Conservation (phyloP, 2,797 vertebrate genomes). For the Acanthopagrus latus region DNA sequence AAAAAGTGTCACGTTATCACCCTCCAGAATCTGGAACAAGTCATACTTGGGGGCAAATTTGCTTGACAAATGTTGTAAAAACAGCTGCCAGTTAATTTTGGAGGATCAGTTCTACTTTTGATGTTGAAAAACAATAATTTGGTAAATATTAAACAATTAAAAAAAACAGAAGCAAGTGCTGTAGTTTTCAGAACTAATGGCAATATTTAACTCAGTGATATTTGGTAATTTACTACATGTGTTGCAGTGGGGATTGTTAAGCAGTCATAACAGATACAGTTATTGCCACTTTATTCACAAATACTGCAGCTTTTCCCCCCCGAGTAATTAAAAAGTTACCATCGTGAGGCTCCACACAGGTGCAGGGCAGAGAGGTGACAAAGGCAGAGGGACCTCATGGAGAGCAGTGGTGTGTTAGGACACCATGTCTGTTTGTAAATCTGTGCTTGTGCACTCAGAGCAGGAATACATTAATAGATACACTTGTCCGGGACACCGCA, state of each 20-base stretch:
- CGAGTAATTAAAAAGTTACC: slow-evolving; percentile 54
- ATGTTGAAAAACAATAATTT: neutral
- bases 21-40: neutral
- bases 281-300: neutral
- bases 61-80: neutral
- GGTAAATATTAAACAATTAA: neutral
- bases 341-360: slow-evolving; percentile 44
- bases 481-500: slow-evolving; percentile 79
- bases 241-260: neutral
- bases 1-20: neutral
- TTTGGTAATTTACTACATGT: neutral
- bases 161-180: neutral
- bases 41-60: neutral
- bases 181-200: neutral
- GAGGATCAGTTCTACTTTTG: neutral
- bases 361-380: slow-evolving; percentile 61
- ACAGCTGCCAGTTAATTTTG: neutral
- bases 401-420: slow-evolving; percentile 71
- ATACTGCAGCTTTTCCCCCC: slow-evolving; percentile 6
- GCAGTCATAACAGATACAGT: no score
- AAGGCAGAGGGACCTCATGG: slow-evolving; percentile 70
- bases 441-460: slow-evolving; percentile 74
- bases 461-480: slow-evolving; percentile 84
- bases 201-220: neutral
- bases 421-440: slow-evolving; percentile 77